phyloP scores from a whole-genome alignment of 1,140 invertebrate species.

The Galleria mellonella region DNA sequence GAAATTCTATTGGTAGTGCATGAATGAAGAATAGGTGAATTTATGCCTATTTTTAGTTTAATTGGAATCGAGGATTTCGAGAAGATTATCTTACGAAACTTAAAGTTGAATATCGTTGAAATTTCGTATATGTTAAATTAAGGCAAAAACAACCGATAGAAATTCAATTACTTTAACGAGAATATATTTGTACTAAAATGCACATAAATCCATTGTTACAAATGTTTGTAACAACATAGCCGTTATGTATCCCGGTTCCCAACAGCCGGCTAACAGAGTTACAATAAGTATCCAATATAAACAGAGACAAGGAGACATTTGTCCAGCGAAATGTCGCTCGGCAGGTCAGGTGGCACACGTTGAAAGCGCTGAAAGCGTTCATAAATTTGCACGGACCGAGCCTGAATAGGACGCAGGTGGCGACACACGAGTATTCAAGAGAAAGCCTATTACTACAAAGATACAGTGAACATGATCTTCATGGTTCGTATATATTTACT shows the following conservation, averaged over 20 bases:
- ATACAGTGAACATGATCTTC: slow-evolving; percentile 20
- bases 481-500: too few species aligned
- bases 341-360: slow-evolving; percentile 66
- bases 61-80: too few species aligned
- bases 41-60: too few species aligned
- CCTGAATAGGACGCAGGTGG: slow-evolving; percentile 56
- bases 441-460: slow-evolving; percentile 40
- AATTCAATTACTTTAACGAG: too few species aligned
- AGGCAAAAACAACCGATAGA: too few species aligned
- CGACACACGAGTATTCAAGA: slow-evolving; percentile 34
- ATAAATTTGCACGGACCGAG: slow-evolving; percentile 64
- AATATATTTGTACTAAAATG: slow-evolving; percentile 6
- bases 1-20: too few species aligned
- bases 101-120: too few species aligned
- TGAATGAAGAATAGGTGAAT: too few species aligned
- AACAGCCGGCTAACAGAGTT: slow-evolving; percentile 26
- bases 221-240: background rate
- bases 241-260: slow-evolving; percentile 6
- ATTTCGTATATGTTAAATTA: too few species aligned
- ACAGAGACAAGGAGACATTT: slow-evolving; percentile 53
- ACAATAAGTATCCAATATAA: slow-evolving; percentile 55
- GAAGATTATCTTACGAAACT: too few species aligned
- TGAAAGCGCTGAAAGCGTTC: slow-evolving; percentile 68
- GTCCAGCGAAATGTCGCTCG: slow-evolving; percentile 53
- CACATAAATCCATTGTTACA: slow-evolving; percentile 2